These are phyloP conservation scores for Polydrusus cervinus DNA, from an alignment of 2,888 invertebrate species.

Conservation along the genomic window DNA sequence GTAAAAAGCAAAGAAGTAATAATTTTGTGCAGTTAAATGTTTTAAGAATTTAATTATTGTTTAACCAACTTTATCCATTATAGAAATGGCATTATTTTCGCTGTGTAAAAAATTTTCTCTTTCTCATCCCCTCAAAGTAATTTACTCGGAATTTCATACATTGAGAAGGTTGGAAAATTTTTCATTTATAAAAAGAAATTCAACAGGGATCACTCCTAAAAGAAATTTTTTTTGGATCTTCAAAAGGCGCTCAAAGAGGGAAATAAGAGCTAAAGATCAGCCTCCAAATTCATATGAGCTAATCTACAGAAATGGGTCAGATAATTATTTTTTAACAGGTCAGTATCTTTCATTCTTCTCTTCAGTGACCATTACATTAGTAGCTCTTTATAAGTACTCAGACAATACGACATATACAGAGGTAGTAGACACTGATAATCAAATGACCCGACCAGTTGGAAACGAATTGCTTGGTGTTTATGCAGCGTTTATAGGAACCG, in stretches of 20 bases:
- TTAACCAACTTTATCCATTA: background rate
- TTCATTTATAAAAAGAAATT: background rate
- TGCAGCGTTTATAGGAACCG: constrained; percentile 57
- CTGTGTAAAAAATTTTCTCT: constrained; percentile 10
- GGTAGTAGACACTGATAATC: background rate
- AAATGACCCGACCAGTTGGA: background rate
- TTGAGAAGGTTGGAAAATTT: constrained; percentile 11
- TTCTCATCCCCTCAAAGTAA: background rate
- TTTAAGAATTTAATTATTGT: background rate
- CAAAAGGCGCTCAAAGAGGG: constrained; percentile 52
- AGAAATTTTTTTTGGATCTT: constrained; percentile 55
- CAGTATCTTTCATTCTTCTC: constrained; percentile 61
- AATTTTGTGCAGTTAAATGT: too few species aligned
- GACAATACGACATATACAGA: constrained; percentile 21
- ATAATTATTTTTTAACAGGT: constrained; percentile 61
- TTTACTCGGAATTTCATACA: constrained; percentile 20
- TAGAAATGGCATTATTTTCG: constrained; percentile 29
- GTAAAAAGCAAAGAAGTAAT: too few species aligned
- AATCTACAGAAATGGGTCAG: constrained; percentile 66
- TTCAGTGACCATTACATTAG: constrained; percentile 53
- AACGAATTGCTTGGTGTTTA: constrained; percentile 19
- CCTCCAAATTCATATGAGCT: constrained; percentile 65
- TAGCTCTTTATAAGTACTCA: constrained; percentile 44
- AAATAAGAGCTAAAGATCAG: constrained; percentile 62
- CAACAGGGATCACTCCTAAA: constrained; percentile 2